Evolutionary conservation across 2,797 vertebrate species (phyloP).

Genomic region (Phoebastria nigripes): DNA sequence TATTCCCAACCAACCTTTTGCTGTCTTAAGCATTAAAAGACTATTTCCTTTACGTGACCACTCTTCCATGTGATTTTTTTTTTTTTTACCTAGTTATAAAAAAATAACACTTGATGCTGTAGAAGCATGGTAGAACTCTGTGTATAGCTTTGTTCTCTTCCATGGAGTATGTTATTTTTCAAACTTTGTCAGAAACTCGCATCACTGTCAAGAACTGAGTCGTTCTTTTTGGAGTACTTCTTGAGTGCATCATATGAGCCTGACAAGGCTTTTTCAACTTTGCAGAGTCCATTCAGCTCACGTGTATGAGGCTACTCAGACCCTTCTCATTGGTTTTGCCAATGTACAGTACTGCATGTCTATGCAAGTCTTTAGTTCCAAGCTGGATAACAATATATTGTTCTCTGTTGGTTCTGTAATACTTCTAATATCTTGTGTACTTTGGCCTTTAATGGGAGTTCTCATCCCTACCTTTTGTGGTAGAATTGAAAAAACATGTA

Average conservation of each 20-base stretch:
- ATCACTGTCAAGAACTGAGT: not conserved
- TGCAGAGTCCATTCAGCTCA: not conserved
- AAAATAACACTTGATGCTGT: not conserved
- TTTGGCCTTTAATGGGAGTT: not conserved
- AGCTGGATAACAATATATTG: not conserved
- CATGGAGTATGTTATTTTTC: not conserved
- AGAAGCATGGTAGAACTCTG: not conserved
- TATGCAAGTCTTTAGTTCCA: not conserved
- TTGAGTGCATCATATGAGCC: not conserved
- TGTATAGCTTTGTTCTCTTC: not conserved
- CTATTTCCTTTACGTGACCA: not conserved
- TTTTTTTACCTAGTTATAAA: not conserved
- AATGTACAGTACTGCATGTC: not conserved
- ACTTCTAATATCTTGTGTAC: not conserved
- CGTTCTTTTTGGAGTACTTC: not conserved
- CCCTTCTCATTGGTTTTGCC: not conserved
- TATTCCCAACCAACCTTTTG: not conserved
- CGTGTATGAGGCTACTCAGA: not conserved
- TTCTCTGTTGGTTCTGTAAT: not conserved
- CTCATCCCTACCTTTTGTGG: not conserved
- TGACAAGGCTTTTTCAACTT: not conserved
- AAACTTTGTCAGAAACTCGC: not conserved
- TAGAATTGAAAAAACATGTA: not conserved
- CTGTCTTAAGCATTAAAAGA: not conserved
- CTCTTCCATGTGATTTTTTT: not conserved